Evolutionary conservation across 2,888 invertebrate species (phyloP), one percentile per base, ranked within the genome.

Genomic region (Drosophila nigricruria): DNA sequence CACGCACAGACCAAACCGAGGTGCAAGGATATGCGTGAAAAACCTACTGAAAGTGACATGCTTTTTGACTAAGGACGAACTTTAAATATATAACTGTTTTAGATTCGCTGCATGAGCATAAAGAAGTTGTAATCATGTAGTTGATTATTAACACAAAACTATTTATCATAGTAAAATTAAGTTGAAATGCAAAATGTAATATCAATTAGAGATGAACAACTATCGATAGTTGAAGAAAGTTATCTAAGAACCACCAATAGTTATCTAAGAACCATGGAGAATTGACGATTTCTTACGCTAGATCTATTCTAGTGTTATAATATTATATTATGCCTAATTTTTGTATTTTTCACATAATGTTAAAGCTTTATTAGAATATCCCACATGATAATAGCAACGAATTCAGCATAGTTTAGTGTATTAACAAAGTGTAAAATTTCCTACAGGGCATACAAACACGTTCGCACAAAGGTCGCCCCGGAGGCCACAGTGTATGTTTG

Each of bases 391-490:
- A 10, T n/a, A 10, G 14, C 43, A 9, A 9, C 4, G 9, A 10
- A 25, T 25, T 10, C 47, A 10, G 47, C 30, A 6, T 18, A 14
- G 14, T 30, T 32, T 30, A 20, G 14, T 20, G 30, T 14, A 32
- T 49, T 49, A 49, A 32, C 18, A 20, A 20, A 49, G 49, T 49
- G 49, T 49, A 49, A 57, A 57, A 20, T 61, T 38, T 73, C 65
- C 71, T 56, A 47, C 60, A 47, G 65, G 71, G 71, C 61, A 38
- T 42, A 54, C 49, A 64, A 43, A 67, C 40, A 67, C 56, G 68
- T n/a, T 57, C 56, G 25, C 65, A 53, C 70, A 77, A 74, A 78
- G 77, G 77, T 78, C 79, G 79, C 65, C 65, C 36, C 68, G 61
- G 63, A 68, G 65, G 78, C 78, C 71, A 43, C 62, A 45, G 70